Percentiles rank a stretch among this genome's conserved stretches.
Conservation (phyloP, 2,888 invertebrate species). For the Acronicta leporina region DNA sequence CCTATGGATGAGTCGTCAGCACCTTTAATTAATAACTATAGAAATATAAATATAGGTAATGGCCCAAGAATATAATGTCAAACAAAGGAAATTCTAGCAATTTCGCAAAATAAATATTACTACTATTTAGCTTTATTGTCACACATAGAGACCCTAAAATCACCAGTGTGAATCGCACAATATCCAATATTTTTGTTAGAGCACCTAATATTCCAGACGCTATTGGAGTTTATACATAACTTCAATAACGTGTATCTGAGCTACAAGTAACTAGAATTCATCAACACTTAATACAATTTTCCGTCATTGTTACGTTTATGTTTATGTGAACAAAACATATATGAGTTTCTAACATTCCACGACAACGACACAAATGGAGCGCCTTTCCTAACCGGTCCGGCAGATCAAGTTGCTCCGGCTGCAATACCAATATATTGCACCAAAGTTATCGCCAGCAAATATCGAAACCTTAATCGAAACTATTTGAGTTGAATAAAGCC, state of each 20-base stretch:
- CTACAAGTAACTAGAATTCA: background rate
- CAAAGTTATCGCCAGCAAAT: constrained; percentile 26
- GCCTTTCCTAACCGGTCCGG: constrained; percentile 30
- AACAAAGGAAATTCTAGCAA: no score
- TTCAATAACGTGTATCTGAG: background rate
- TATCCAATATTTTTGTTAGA: no score
- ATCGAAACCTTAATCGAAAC: constrained; percentile 21
- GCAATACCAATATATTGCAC: constrained; percentile 31
- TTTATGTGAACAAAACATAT: no score
- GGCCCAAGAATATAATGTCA: no score
- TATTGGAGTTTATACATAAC: background rate
- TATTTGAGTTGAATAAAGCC: constrained; percentile 12
- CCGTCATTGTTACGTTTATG: no score
- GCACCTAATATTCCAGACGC: background rate
- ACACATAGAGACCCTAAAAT: background rate
- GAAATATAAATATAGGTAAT: no score
- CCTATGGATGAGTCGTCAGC: no score
- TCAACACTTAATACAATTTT: background rate
- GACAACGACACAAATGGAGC: background rate
- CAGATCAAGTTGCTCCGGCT: constrained; percentile 43
- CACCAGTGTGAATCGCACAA: no score
- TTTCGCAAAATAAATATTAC: no score
- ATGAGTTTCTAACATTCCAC: background rate
- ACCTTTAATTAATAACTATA: no score
- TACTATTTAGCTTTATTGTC: no score